phyloP scores from a whole-genome alignment of 64 coral and sea anemone species.

The Hydrozoanthus tunicans region DNA sequence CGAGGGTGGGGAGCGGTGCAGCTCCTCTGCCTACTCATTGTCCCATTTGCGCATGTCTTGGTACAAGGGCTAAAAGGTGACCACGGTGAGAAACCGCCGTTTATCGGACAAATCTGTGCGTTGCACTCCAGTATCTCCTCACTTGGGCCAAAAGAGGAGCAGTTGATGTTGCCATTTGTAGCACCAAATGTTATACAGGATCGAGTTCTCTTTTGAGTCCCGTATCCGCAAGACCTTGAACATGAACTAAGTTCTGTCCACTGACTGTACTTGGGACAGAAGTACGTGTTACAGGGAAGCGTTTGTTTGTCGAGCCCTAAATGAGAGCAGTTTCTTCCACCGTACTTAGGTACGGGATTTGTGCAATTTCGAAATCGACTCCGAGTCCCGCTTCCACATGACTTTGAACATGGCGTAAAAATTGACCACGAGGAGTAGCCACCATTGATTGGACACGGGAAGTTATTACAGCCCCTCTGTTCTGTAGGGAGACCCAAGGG shows the following conservation, averaged over 20 bases:
- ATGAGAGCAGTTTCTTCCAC: constrained; percentile 49
- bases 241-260: constrained; percentile 57
- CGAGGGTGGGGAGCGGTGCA: constrained; percentile 64
- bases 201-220: constrained; percentile 51
- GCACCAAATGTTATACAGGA: constrained; percentile 39
- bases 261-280: constrained; percentile 17
- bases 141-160: constrained; percentile 4
- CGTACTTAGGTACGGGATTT: constrained; percentile 62
- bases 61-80: constrained; percentile 64
- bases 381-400: constrained; percentile 68
- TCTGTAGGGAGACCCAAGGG: constrained; percentile 14
- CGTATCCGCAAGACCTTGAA: constrained; percentile 54
- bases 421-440: constrained; percentile 69
- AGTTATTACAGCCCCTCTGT: constrained; percentile 48
- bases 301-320: constrained; percentile 22
- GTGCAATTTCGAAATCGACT: constrained; percentile 72
- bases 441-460: constrained; percentile 67
- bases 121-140: constrained; percentile 50
- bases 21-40: constrained; percentile 43
- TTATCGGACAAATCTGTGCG: constrained; percentile 54
- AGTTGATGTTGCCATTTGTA: constrained; percentile 36
- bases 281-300: constrained; percentile 35
- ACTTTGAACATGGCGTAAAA: constrained; percentile 57
- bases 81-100: constrained; percentile 61
- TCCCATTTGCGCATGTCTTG: constrained; percentile 64